A percentile compares a stretch with the other conserved stretches of the same genome.
These are phyloP conservation scores for Argya squamiceps DNA, from an alignment of 2,797 vertebrate species.

Conservation along the genomic window DNA sequence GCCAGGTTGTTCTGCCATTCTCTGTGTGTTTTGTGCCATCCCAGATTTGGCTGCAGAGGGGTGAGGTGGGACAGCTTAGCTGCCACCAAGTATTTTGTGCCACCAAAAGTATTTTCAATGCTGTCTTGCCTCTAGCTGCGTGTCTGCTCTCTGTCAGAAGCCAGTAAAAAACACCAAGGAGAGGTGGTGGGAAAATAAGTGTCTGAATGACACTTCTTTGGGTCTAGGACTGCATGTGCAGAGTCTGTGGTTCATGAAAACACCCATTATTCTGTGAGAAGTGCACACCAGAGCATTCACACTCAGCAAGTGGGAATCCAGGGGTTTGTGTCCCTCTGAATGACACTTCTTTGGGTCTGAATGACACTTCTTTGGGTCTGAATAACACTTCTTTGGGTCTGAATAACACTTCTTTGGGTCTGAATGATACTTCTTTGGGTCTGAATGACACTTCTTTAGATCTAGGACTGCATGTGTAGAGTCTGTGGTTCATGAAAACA, in stretches of 20 bases:
- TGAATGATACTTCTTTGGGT: background rate
- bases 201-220: background rate
- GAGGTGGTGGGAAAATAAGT: background rate
- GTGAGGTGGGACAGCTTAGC: background rate
- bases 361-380: background rate
- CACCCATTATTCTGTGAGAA: rapidly evolving
- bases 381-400: too few relatives aligned
- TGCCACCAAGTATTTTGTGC: background rate
- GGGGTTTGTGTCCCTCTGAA: background rate
- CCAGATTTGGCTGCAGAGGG: background rate
- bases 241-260: background rate
- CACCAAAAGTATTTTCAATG: background rate
- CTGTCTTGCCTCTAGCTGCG: background rate
- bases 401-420: background rate
- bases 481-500: background rate
- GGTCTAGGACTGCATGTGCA: background rate
- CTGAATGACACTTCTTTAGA: background rate
- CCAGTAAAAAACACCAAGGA: background rate
- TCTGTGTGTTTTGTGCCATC: background rate
- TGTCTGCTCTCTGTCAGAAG: background rate
- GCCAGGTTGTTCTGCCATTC: background rate
- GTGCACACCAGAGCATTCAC: background rate
- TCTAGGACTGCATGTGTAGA: background rate
- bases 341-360: background rate
- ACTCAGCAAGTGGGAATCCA: background rate